phyloP scores from a whole-genome alignment of 2,113 vertebrate genomes.

The Aegotheles bennettii region DNA sequence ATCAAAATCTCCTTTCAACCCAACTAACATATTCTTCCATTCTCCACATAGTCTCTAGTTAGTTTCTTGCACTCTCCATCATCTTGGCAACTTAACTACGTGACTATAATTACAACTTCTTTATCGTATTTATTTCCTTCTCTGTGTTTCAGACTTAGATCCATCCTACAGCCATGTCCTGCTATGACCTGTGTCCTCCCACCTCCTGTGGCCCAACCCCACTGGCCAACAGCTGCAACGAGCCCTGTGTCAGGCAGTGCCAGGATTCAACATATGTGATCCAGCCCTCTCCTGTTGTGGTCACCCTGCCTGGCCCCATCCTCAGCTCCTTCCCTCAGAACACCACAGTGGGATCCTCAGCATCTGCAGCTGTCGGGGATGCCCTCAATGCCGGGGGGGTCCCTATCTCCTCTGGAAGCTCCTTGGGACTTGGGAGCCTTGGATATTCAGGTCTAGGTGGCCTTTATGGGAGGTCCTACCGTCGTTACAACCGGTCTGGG shows the following conservation, averaged over 20 bases:
- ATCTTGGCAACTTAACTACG: background rate
- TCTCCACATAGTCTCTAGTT: fast-evolving
- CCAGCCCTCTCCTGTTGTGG: background rate
- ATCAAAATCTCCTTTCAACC: background rate
- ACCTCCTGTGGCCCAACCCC: background rate
- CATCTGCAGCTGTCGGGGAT: background rate
- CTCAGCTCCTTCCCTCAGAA: constrained; percentile 46
- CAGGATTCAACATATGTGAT: constrained; percentile 1
- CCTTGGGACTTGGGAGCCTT: background rate
- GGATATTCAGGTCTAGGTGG: background rate
- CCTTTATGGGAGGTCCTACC: background rate
- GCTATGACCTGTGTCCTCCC: background rate
- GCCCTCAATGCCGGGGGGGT: background rate
- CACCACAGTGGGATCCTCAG: constrained; percentile 32
- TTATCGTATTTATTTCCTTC: background rate
- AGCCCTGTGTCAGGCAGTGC: constrained; percentile 26
- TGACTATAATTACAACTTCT: background rate
- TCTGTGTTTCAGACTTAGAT: background rate
- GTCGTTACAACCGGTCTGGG: constrained; percentile 12
- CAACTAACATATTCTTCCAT: background rate
- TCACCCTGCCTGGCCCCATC: constrained; percentile 17
- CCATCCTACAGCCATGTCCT: background rate
- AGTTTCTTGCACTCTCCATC: background rate
- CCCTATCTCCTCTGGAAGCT: background rate
- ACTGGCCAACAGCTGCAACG: background rate